These are phyloP conservation scores for Drosophila hamatofila DNA, from an alignment of 2,888 invertebrate genomes.

Conservation along the genomic window DNA sequence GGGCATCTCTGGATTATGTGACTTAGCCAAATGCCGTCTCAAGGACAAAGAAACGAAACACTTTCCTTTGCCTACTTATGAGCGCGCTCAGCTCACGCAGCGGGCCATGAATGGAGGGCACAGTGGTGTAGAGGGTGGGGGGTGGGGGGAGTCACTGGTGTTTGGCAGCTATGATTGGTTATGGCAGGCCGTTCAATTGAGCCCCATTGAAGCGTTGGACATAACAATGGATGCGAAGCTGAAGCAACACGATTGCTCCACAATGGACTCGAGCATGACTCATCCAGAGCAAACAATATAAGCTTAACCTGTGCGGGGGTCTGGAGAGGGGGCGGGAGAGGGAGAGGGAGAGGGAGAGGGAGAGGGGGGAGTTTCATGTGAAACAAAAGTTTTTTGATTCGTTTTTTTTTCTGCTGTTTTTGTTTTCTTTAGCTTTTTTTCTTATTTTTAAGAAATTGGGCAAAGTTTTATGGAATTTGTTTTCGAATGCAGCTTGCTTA, in stretches of 20 bases:
- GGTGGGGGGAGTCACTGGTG: neutral
- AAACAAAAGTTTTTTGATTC: constrained; percentile 58
- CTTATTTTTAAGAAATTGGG: constrained; percentile 26
- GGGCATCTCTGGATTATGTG: constrained; percentile 54
- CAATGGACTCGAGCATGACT: constrained; percentile 27
- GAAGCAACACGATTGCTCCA: constrained; percentile 1
- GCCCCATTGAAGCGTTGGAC: constrained; percentile 36
- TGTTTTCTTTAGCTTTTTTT: neutral
- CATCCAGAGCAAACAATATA: constrained; percentile 11
- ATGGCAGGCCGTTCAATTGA: constrained; percentile 49
- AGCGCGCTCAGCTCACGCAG: constrained; percentile 23
- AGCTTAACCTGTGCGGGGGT: neutral
- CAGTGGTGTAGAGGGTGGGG: fast-evolving
- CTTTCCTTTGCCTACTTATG: constrained; percentile 52
- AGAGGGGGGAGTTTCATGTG: constrained; percentile 39
- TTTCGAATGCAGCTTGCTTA: constrained; percentile 40
- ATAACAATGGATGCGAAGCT: constrained; percentile 39
- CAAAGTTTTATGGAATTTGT: constrained; percentile 68
- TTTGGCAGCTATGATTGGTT: constrained; percentile 12
- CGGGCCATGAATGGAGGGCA: neutral
- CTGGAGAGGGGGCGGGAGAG: neutral
- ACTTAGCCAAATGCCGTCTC: constrained; percentile 57
- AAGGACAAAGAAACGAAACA: constrained; percentile 51
- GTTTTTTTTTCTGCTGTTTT: constrained; percentile 5
- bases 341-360: neutral